Base-by-base conservation (phyloP, 2,888 invertebrate species). In the Hypselothyrea guttata region DNA sequence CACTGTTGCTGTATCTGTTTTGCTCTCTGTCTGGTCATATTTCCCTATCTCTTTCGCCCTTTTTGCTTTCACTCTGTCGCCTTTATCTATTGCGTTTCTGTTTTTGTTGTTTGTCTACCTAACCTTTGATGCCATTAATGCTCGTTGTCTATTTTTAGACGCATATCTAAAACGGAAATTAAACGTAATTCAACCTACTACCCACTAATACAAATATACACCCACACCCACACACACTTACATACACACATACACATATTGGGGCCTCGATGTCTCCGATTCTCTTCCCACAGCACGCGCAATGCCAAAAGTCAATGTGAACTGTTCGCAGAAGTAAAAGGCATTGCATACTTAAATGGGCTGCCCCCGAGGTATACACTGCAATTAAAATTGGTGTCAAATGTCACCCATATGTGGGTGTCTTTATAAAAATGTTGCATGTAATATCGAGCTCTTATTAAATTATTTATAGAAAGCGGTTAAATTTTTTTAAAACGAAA, bases 281-380 rank as follows among this genome's bases (percentile, higher is more conserved):
- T n/a, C n/a, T n/a, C n/a, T n/a, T 22, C 22, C 5, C 22, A 4
- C 22, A 22, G n/a, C 22, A 22, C 22, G 5, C 22, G 5, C 22
- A 22, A 5, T 5, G 22, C 22, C 22, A 22, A 22, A 22, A 22
- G 22, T 44, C 49, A 53, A n/a, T 13, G 41, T 34, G 13, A 22
- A n/a, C 22, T 22, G 33, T 51, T 13, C 7, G 28, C 40, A 8
- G 28, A 12, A 4, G 35, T 31, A 49, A 58, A 62, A 71, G 48
- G n/a, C 46, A 44, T 45, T 75, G 74, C 79, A 71, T 68, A 75
- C 75, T 68, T 75, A 52, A 38, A 11, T 37, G 79, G 49, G 73
- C 41, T 37, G 51, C 46, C 56, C 48, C 33, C 15, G 13, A 40
- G 51, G 13, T 11, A 44, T 40, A 22, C 22, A 22, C 22, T 22